Base-by-base conservation (phyloP, 2,888 invertebrate genomes). In the Pycnomerus fuliginosus region DNA sequence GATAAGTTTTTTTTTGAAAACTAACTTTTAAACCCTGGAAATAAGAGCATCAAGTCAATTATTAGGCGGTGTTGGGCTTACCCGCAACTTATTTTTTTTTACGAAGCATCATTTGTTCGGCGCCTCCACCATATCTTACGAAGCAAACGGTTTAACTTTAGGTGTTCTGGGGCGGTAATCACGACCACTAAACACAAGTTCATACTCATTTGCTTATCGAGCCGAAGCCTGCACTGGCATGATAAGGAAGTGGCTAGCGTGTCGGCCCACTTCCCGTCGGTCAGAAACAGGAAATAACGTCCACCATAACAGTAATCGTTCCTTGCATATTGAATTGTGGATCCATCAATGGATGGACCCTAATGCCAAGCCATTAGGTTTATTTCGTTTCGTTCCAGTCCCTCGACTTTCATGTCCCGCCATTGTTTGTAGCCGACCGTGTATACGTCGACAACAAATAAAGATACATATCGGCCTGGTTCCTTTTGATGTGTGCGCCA, bases 181-280 rank as follows among this genome's bases (percentile, higher is more conserved):
- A n/a, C n/a, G n/a, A n/a, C n/a, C n/a, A n/a, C n/a, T n/a, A n/a
- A n/a, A n/a, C n/a, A n/a, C n/a, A n/a, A n/a, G n/a, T n/a, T n/a
- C n/a, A n/a, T n/a, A n/a, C n/a, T n/a, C 46, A 31, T 38, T 34
- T 31, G 51, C 53, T 54, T 53, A 54, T 56, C 54, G 38, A 52
- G 46, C 50, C 41, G 51, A 13, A 48, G 44, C 41, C 44, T 49
- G 42, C 48, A 46, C 35, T 45, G 50, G 31, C 20, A 40, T 50
- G 59, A 61, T 61, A 60, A 61, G 61, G 61, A 61, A 62, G 54
- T 56, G 58, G 55, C 52, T 60, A 51, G 56, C 57, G 55, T 58
- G 61, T 50, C 39, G 41, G 50, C 46, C 38, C 43, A 48, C 52
- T 48, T 57, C 47, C 53, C 47, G 50, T 36, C 41, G 54, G 55